phyloP scores from a whole-genome alignment of 37 sponge, comb jelly and placozoan genomes.

The Cladorhizidae sp. region DNA sequence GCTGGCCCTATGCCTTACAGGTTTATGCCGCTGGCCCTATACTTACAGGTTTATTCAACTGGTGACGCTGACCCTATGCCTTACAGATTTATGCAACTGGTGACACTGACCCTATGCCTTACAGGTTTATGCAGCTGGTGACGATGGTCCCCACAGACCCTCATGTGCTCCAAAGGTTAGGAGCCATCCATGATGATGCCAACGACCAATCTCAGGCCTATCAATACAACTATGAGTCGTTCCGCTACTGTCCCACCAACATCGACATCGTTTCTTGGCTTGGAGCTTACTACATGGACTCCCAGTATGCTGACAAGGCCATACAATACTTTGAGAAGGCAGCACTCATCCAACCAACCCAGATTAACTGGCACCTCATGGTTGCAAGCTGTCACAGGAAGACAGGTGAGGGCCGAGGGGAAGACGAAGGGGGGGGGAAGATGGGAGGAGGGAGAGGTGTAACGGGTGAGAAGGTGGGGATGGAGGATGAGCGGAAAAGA shows the following conservation, averaged over 20 bases:
- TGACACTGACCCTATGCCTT: not conserved
- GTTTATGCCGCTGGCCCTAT: too few relatives aligned
- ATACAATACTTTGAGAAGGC: slow-evolving; percentile 92
- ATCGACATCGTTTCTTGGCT: slow-evolving; percentile 96
- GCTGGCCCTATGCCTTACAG: too few relatives aligned
- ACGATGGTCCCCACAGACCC: slow-evolving; percentile 96
- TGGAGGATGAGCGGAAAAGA: too few relatives aligned
- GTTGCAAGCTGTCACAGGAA: slow-evolving; percentile 91
- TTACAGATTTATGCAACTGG: too few relatives aligned
- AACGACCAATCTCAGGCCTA: slow-evolving; percentile 89
- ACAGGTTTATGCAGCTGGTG: slow-evolving; percentile 88
- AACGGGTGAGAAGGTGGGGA: too few relatives aligned
- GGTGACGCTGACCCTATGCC: too few relatives aligned
- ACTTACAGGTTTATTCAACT: too few relatives aligned
- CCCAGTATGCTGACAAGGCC: slow-evolving; percentile 93
- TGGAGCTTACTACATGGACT: slow-evolving; percentile 95
- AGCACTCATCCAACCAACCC: slow-evolving; percentile 84
- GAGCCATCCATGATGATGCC: slow-evolving; percentile 86
- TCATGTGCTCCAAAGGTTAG: slow-evolving; percentile 77
- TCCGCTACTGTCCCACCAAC: slow-evolving; percentile 91
- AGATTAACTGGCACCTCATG: slow-evolving; percentile 96
- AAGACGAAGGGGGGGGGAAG: not conserved
- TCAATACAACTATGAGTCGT: slow-evolving; percentile 94
- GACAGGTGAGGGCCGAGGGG: slow-evolving; percentile 33
- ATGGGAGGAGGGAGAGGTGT: not conserved